Evolutionary conservation across 2,113 vertebrate genomes (phyloP), one percentile per base, ranked within the genome.

Genomic region (human): DNA sequence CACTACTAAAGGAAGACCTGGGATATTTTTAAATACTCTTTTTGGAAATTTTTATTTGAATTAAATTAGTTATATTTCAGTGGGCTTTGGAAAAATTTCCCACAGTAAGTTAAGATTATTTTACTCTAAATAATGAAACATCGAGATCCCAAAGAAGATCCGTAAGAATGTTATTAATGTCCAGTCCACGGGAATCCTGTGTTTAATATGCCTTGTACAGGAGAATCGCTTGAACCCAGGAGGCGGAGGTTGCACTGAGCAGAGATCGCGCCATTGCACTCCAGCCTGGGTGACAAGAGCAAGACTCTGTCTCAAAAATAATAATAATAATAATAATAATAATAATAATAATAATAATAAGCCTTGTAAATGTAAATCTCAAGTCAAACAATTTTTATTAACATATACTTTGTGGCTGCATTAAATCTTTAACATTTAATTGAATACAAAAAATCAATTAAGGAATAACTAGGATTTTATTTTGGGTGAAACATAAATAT

Each of bases 401-500:
- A 50, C 17, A 25, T 79, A 25, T 79, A 76, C 90, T 94, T 96
- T 94, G 25, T 57, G 38, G 59, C 13, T 88, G 7, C 23, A 59
- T 73, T 81, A 73, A 81, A 48, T 64, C 64, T 91, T 92, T 92
- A 92, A 86, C 52, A 94, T 73, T 66, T 89, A 57, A 43, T 68
- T 59, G 23, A 89, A 20, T 86, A 86, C 11, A 79, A 50, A 79
- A 95, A 92, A 20, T 94, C 78, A 78, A 83, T 57, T 68, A 89
- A 78, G 61, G 43, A 27, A 32, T 94, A 95, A n/a, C 48, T 87
- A 84, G 55, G 6, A 70, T 95, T 90, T 97, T 96, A 35, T 95
- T 91, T 57, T 5, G 16, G 3, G 10, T 89, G 35, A 89, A 35
- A 70, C 43, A 81, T 73, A 81, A 80, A 75, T 57, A 78, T 5